A percentile compares a stretch with the other conserved stretches of the same genome.
These are phyloP conservation scores for Ormia ochracea DNA, from an alignment of 2,888 invertebrate species.

Conservation along the genomic window DNA sequence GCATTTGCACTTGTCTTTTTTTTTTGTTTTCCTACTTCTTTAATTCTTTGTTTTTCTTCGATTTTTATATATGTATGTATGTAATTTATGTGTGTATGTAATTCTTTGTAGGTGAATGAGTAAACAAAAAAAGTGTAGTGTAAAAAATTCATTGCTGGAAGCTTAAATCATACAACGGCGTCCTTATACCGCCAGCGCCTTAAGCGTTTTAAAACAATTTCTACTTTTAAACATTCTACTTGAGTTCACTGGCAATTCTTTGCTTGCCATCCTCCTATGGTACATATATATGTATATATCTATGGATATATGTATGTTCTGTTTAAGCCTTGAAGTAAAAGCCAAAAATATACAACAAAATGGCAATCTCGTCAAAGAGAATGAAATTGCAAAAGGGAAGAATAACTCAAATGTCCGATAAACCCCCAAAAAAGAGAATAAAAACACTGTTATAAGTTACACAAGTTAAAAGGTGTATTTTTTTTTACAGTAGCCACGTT, in stretches of 20 bases:
- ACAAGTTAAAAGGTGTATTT: background rate
- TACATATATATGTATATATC: no score
- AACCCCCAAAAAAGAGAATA: background rate
- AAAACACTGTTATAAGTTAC: conserved; percentile 11
- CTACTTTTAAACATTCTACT: background rate
- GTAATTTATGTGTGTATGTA: no score
- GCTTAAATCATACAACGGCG: background rate
- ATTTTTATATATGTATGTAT: no score
- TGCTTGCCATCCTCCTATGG: background rate
- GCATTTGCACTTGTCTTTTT: conserved; percentile 30
- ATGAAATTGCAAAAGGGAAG: background rate
- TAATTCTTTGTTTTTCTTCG: background rate
- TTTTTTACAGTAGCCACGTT: conserved; percentile 21
- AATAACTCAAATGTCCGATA: background rate
- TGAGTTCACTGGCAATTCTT: background rate
- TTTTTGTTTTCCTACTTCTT: background rate
- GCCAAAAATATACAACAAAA: conserved; percentile 10
- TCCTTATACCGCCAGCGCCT: background rate
- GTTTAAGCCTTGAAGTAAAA: background rate
- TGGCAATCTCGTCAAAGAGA: background rate
- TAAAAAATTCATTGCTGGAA: background rate
- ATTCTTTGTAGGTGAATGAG: background rate
- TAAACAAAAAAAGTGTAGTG: background rate
- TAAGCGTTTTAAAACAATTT: background rate
- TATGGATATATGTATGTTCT: background rate